Evolutionary conservation across 1,140 invertebrate species (phyloP), one percentile per base, ranked within the genome.

Genomic region (Epicauta chinensis): DNA sequence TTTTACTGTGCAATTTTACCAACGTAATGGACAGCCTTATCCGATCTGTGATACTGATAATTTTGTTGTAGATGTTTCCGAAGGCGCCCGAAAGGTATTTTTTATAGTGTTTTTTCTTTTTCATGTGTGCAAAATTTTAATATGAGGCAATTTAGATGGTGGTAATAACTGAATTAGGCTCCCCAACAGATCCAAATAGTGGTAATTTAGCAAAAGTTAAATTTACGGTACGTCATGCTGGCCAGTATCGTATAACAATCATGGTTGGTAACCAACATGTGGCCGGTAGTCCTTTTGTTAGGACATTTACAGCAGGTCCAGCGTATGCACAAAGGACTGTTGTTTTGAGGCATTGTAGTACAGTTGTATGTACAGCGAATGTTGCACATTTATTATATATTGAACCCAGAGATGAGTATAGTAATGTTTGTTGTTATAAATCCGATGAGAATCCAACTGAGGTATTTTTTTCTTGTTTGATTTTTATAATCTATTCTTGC

Each of bases 1-100:
- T 62, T 94, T 95, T 70, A 87, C 82, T 45, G 84, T 94, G 39
- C 75, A 91, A 78, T 93, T 93, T 74, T 93, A 83, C 75, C 90
- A 93, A 73, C 84, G 91, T 61, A 93, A 93, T 66, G 89, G 91
- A 15, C 86, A 91, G 65, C 87, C 91, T 49, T 95, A 94, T 77
- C 90, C 90, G 58, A 86, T 94, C 58, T 93, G 89, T 71, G 88
- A 93, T 75, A 88, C 86, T 46, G 91, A 94, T 74, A 86, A 89
- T 69, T 78, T 95, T 42, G 79, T 84, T 57, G 86, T 94, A 16
- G 86, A 91, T 71, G 88, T 95, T 53, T 84, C 82, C 29, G 87
- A 92, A 63, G 88, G 88, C 30, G 81, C 83, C 11, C 79, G 86
- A 56, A 87, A 90, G 73, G 84, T 93, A 49, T n/a, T 30, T 4